Percentiles rank a stretch among this genome's conserved stretches.
Evolutionary conservation across 2,113 vertebrate species (phyloP).

Genomic region (Dascyllus trimaculatus): DNA sequence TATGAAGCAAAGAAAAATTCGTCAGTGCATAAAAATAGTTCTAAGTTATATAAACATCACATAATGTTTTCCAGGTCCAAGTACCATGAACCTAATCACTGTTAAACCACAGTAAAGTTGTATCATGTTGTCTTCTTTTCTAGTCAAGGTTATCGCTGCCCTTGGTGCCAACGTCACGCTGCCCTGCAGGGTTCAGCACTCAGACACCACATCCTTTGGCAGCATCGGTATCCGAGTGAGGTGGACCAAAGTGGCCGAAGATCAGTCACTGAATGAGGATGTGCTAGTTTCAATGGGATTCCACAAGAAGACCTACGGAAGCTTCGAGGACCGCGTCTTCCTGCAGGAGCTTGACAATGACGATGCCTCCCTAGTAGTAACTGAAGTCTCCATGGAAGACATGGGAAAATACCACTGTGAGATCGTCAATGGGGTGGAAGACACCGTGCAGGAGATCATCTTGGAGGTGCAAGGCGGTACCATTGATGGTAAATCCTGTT

Average conservation of each 20-base stretch:
- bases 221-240: conserved; percentile 87
- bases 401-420: conserved; percentile 93
- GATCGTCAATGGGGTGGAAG: conserved; percentile 90
- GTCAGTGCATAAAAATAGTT: background rate
- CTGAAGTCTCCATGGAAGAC: conserved; percentile 87
- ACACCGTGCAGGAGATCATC: conserved; percentile 83
- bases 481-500: conserved; percentile 61
- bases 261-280: conserved; percentile 88
- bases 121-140: conserved; percentile 44
- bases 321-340: conserved; percentile 86
- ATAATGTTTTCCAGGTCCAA: background rate
- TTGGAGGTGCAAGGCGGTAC: conserved; percentile 86
- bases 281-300: conserved; percentile 93
- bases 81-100: background rate
- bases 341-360: conserved; percentile 82
- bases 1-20: background rate
- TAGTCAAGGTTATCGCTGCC: conserved; percentile 85
- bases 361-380: conserved; percentile 90
- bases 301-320: conserved; percentile 88
- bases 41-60: background rate
- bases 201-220: conserved; percentile 71
- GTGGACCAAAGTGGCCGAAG: conserved; percentile 93
- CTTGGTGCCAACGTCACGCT: conserved; percentile 91
- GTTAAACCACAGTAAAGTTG: background rate
- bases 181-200: conserved; percentile 87